These are phyloP conservation scores for Porites evermanni DNA, from an alignment of 92 coral and sea anemone species.

Conservation along the genomic window DNA sequence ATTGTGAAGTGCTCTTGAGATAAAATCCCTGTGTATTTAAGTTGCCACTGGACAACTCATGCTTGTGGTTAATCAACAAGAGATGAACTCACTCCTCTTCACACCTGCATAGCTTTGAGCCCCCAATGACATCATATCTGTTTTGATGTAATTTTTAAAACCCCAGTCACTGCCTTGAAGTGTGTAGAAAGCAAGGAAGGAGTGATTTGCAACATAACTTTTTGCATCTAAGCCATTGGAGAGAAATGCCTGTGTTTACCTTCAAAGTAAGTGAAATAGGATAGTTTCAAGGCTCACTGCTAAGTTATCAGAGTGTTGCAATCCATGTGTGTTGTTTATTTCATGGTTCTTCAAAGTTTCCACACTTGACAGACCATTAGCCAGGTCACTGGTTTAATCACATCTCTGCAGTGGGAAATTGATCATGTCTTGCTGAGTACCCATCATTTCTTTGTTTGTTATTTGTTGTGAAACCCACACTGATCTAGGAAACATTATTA, in stretches of 20 bases:
- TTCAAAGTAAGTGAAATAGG: constrained; percentile 70
- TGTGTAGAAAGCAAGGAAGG: constrained; percentile 18
- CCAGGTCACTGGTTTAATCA: constrained; percentile 4
- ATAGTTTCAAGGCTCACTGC: not conserved
- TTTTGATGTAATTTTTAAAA: constrained; percentile 55
- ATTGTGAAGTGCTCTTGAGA: too few relatives aligned
- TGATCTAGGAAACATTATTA: constrained; percentile 20
- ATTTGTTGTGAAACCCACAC: constrained; percentile 23
- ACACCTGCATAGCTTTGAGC: constrained; percentile 29
- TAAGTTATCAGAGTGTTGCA: constrained; percentile 19
- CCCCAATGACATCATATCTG: constrained; percentile 47
- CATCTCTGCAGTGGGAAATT: not conserved
- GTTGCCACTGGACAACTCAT: constrained; percentile 28
- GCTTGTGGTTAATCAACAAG: constrained; percentile 12
- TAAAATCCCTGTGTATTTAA: not conserved
- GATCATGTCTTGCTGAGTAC: not conserved
- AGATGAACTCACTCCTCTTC: constrained; percentile 53
- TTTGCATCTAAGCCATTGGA: not conserved
- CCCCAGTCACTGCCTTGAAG: constrained; percentile 2
- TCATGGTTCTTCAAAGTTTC: constrained; percentile 43
- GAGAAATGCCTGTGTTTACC: constrained; percentile 76
- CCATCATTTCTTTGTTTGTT: not conserved
- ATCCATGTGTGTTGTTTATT: constrained; percentile 23
- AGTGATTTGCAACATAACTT: constrained; percentile 20
- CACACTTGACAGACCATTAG: constrained; percentile 27